Evolutionary conservation across 2,113 vertebrate species (phyloP), one percentile per base, ranked within the genome.

Genomic region (Tyto alba): DNA sequence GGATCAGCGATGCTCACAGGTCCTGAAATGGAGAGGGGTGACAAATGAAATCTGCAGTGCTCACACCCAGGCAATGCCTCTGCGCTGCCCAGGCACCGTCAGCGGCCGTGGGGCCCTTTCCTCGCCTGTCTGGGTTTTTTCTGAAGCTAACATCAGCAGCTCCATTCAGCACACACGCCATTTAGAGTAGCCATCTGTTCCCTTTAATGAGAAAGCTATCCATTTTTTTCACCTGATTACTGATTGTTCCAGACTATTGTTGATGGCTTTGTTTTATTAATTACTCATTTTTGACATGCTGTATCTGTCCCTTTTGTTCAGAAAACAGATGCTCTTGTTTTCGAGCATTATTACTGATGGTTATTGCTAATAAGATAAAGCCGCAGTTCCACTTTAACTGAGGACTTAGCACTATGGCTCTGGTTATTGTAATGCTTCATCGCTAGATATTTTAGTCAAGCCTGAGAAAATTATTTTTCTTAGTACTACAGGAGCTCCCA

Each of bases 191-290:
- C 96, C 96, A 96, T 96, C 96, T 97, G 96, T 88, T 97, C 91
- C 74, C 84, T 74, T 53, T 95, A 89, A 96, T 95, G 89, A 95
- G 89, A 91, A 91, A 89, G 67, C 95, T 85, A 80, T 93, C 91
- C 85, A 45, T 95, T 97, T 95, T 93, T 96, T 97, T 96, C 94
- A 97, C 96, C 96, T 96, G 95, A 90, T 96, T 95, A 96, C 94
- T 95, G 94, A 95, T 96, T 95, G 94, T 95, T 96, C 91, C 95
- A 95, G 95, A 85, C 91, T 96, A 92, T 85, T 93, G 95, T 95
- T 96, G 96, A 96, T 96, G 92, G 94, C 95, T 94, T 96, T 95
- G 87, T 96, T 93, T 97, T 96, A 96, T 96, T 97, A 97, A 97
- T 97, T 96, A 95, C 96, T 97, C 96, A 93, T 89, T 95, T 96